phyloP scores from a whole-genome alignment of 2,113 vertebrate genomes.

The Lycocorax pyrrhopterus region DNA sequence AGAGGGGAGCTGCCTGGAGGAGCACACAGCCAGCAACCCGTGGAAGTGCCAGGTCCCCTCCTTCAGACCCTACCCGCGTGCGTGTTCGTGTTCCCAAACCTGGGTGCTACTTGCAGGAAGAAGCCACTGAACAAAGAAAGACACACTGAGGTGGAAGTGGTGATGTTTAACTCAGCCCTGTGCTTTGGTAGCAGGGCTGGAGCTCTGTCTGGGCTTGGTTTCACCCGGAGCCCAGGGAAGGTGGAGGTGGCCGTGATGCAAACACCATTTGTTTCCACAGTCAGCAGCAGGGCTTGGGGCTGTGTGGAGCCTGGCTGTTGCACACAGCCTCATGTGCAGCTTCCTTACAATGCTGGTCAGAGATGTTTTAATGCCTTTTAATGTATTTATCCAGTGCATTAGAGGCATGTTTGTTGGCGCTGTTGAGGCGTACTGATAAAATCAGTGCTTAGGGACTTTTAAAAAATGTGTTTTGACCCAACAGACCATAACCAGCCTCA shows the following conservation, averaged over 20 bases:
- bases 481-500: not conserved
- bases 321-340: no score
- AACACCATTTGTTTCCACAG: not conserved
- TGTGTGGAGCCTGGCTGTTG: fast-evolving
- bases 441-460: not conserved
- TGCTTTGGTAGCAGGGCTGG: not conserved
- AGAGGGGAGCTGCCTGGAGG: not conserved
- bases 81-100: fast-evolving
- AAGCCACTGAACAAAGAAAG: not conserved
- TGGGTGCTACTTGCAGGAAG: not conserved
- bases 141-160: not conserved
- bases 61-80: fast-evolving
- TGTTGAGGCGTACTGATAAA: not conserved
- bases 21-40: fast-evolving
- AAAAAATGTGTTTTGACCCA: not conserved
- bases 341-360: not conserved
- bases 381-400: not conserved
- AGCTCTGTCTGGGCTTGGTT: not conserved
- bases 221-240: not conserved
- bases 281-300: fast-evolving
- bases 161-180: not conserved
- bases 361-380: not conserved
- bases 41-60: not conserved
- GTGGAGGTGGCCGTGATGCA: fast-evolving
- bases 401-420: not conserved